Conservation (phyloP, 2,888 invertebrate species). For the Nymphalis polychloros region DNA sequence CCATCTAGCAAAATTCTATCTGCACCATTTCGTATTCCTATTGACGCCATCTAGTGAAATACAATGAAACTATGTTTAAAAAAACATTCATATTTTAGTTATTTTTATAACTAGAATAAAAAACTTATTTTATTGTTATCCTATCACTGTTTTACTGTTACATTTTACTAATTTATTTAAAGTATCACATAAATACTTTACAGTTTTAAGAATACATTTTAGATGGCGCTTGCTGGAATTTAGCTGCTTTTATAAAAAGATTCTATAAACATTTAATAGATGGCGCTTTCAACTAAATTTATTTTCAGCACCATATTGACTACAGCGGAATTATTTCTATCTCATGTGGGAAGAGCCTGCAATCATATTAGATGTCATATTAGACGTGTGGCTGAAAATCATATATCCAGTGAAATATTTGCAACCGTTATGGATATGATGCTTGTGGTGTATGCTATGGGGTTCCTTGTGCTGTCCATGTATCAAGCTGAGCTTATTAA, state of each 20-base stretch:
- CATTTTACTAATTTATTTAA: neutral
- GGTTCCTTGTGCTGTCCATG: conserved; percentile 63
- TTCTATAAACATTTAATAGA: conserved; percentile 16
- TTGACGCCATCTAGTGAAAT: neutral
- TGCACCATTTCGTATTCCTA: too few species aligned
- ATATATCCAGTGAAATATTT: conserved; percentile 55
- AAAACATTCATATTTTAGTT: too few species aligned
- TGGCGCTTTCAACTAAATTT: conserved; percentile 28
- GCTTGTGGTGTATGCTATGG: conserved; percentile 63
- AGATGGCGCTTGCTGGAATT: neutral
- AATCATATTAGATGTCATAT: conserved; percentile 44
- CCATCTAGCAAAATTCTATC: neutral
- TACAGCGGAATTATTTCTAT: conserved; percentile 48
- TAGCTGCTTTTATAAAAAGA: neutral
- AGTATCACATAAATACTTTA: too few species aligned
- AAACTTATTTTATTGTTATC: neutral
- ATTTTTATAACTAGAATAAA: neutral
- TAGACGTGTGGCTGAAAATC: conserved; percentile 48
- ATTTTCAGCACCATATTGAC: conserved; percentile 51
- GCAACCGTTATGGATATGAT: conserved; percentile 61
- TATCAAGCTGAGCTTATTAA: conserved; percentile 52
- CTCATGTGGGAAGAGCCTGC: conserved; percentile 45
- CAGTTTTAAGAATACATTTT: neutral
- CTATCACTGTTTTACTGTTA: neutral
- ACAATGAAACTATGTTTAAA: neutral